Evolutionary conservation across 1,140 invertebrate species (phyloP).

Genomic region (Ruditapes philippinarum): DNA sequence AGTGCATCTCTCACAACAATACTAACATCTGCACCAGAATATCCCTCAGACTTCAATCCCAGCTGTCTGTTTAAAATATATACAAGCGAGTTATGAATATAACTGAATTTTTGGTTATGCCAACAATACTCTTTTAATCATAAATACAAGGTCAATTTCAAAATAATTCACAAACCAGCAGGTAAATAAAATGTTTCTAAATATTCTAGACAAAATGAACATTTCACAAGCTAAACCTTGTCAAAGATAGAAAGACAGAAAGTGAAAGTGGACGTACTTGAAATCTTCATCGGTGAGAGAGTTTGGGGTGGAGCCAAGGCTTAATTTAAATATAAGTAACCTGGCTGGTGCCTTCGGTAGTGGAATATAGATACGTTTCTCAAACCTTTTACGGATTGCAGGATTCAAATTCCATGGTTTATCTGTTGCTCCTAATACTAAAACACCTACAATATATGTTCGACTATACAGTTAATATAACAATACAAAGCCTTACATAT

Average conservation of each 20-base stretch:
- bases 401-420: conserved; percentile 99
- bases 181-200: too few species aligned
- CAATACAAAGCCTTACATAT: too few species aligned
- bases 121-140: too few species aligned
- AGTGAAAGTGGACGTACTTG: conserved; percentile 95
- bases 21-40: too few species aligned
- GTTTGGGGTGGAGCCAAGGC: conserved; percentile 97
- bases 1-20: too few species aligned
- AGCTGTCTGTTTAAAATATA: conserved; percentile 47
- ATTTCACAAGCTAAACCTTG: too few species aligned
- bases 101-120: too few species aligned
- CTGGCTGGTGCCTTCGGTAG: conserved; percentile 97
- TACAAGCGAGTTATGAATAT: too few species aligned
- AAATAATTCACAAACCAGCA: too few species aligned
- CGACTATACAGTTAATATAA: not conserved
- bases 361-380: too few species aligned
- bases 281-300: conserved; percentile 94
- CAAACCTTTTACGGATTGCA: conserved; percentile 98
- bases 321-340: conserved; percentile 97
- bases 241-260: not conserved
- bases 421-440: conserved; percentile 99
- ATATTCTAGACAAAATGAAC: too few species aligned
- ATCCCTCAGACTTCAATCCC: conserved; percentile 86
- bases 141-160: too few species aligned
- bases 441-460: conserved; percentile 90